Evolutionary conservation across 2,797 vertebrate genomes (phyloP), one percentile per base, ranked within the genome.

Genomic region (Pachyuromys duprasi): DNA sequence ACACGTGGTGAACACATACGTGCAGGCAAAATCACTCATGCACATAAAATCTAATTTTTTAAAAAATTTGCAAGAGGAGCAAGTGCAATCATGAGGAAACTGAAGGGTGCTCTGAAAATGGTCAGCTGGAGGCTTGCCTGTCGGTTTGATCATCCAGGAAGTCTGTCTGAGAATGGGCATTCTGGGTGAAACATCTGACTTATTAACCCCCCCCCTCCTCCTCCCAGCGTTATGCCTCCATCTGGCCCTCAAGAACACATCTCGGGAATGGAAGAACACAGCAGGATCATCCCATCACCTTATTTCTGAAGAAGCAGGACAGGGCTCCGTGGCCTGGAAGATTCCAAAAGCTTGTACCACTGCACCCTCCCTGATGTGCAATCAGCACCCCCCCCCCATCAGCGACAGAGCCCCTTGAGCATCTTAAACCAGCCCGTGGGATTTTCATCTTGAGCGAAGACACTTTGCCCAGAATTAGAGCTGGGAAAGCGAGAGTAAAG

Each of bases 401-500:
- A 0, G 33, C 33, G 20, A 1, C 0, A 2, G 42, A 39, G 26
- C 11, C 0, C 0, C 1, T 22, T 20, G 26, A 1, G 0, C 4
- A 18, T 55, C 75, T 53, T 26, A 57, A 80, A 45, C 8, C 33
- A 26, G 26, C 80, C 79, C 17, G 20, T 9, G 18, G 20, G 57
- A 36, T 79, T 86, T 53, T 55, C 45, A 17, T 26, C 36, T 88
- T 17, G 39, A 89, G 75, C 74, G 39, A 60, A 84, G 53, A 45
- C 17, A 6, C 62, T 96, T 93, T 53, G 63, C 20, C 72, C 89
- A 39, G 53, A 76, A 76, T 8, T 36, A 0, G 0, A 81, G 60
- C 55, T 72, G 26, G 53, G 79, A 45, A 88, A 78, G 55, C 39
- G 22, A 87, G 28, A 93, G 60, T 3, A 55, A 74, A 83, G 89